phyloP scores from a whole-genome alignment of 30 jellyfish, hydroid and myxozoan species.

The Turritopsis dohrnii region DNA sequence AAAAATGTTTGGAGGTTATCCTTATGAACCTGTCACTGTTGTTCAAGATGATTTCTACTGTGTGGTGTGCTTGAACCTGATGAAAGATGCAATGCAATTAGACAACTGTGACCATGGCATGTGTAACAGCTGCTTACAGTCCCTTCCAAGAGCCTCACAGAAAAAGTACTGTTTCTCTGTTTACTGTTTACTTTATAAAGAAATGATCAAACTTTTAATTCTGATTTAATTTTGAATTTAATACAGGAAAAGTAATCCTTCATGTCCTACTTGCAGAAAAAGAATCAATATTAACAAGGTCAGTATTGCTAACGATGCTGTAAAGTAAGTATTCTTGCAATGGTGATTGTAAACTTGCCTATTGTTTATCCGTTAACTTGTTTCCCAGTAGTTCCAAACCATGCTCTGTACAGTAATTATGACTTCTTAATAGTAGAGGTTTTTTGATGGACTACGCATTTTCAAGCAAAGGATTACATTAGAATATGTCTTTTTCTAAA shows the following conservation, averaged over 20 bases:
- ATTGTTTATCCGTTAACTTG: neutral
- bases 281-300: neutral
- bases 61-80: neutral
- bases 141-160: neutral
- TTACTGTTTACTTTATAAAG: too few species aligned
- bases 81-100: neutral
- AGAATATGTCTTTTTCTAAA: too few species aligned
- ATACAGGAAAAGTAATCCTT: neutral
- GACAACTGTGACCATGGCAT: neutral
- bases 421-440: too few species aligned
- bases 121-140: neutral
- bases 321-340: neutral
- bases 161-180: neutral
- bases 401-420: neutral
- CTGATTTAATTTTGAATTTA: too few species aligned
- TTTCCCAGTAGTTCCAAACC: neutral
- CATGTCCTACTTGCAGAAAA: neutral
- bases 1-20: neutral
- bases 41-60: neutral
- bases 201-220: too few species aligned
- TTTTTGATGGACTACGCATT: too few species aligned
- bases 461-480: too few species aligned
- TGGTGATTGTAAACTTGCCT: neutral
- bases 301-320: neutral
- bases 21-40: neutral